Base-by-base conservation (phyloP, 2,797 vertebrate species). In the Chloroceryle amazona region DNA sequence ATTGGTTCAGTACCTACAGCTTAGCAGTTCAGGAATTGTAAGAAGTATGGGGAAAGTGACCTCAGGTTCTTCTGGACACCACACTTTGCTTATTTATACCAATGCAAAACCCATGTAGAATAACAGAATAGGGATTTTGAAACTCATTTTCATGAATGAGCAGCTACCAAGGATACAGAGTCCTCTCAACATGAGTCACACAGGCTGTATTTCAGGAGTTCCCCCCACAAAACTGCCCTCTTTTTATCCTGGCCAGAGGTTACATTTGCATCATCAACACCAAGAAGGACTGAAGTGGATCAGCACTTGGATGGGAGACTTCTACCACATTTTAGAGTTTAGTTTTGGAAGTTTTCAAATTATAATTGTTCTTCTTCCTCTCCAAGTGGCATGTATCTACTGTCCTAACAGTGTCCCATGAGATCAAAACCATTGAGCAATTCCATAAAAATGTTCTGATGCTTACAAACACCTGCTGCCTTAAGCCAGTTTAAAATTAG, bases 1-100 rank as follows among this genome's bases (percentile, higher is more conserved):
- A 33, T 51, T 13, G 7, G 15, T 47, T 62, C 44, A 60, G 19
- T 15, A 51, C 15, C 20, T 29, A 11, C 35, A 67, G n/a, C 22
- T 22, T 31, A 68, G 58, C 15, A 33, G n/a, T 0, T 52, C 4
- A 52, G 22, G 2, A 7, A 7, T 1, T n/a, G 8, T 60, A 16
- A 71, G 57, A 55, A 3, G 1, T 21, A 18, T 8, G 42, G 26
- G 20, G 8, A 29, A 23, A 73, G 33, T 3, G 14, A 75, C 6
- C 18, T 35, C 51, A 54, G 10, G 1, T 63, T 31, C 35, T 61
- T 33, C 62, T 60, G 65, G 42, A 17, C 81, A 78, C 33, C n/a
- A 37, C 26, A 28, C 21, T 4, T 16, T 13, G 14, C 13, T 57
- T 13, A 11, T 52, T 78, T 11, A 3, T 55, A 26, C 41, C 62